Evolutionary conservation across 2,888 invertebrate species (phyloP).

Genomic region (Polyommatus iphigenia): DNA sequence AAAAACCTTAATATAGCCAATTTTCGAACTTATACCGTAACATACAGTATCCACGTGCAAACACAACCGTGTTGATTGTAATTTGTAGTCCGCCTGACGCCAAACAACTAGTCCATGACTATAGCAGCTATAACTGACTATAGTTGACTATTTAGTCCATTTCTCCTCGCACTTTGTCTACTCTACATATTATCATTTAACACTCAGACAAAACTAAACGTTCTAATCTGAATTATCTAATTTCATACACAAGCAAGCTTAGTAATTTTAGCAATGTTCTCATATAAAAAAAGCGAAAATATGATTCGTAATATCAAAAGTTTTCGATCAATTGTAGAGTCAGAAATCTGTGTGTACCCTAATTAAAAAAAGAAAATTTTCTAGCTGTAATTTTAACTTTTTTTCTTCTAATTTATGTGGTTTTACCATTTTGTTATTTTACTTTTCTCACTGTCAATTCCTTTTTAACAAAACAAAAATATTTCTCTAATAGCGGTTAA

Average conservation of each 20-base stretch:
- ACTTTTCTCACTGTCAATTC: too few relatives aligned
- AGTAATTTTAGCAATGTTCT: not conserved
- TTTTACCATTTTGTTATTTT: too few relatives aligned
- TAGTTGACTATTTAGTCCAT: constrained; percentile 25
- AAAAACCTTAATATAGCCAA: not conserved
- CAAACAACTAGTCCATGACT: constrained; percentile 11
- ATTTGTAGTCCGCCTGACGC: constrained; percentile 60
- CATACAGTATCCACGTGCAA: constrained; percentile 61
- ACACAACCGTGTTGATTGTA: constrained; percentile 77
- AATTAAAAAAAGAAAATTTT: too few relatives aligned
- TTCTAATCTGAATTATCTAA: not conserved
- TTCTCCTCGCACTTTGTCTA: constrained; percentile 32
- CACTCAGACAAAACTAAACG: not conserved
- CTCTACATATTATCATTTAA: not conserved
- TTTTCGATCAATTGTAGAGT: too few relatives aligned
- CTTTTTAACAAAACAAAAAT: too few relatives aligned
- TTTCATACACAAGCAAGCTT: not conserved
- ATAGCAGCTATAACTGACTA: not conserved
- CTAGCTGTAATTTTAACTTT: too few relatives aligned
- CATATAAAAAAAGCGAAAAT: too few relatives aligned
- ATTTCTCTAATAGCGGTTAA: not conserved
- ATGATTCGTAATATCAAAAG: too few relatives aligned
- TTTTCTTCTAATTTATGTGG: too few relatives aligned
- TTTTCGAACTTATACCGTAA: not conserved
- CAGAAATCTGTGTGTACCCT: too few relatives aligned